These are phyloP conservation scores for Anastrepha obliqua DNA, from an alignment of 1,140 invertebrate species.

Conservation along the genomic window DNA sequence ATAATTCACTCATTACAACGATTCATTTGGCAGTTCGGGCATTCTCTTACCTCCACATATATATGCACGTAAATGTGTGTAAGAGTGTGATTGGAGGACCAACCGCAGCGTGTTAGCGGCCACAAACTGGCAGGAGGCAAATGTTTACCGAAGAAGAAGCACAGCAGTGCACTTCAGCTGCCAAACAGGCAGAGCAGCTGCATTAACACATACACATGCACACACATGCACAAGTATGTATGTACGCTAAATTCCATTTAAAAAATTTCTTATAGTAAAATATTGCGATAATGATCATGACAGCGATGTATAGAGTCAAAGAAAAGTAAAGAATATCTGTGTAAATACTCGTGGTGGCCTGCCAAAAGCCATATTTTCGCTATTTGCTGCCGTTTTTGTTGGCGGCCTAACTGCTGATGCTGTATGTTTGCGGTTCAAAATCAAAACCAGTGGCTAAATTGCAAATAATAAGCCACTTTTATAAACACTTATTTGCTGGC, in stretches of 20 bases:
- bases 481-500: constrained; percentile 59
- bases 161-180: not conserved
- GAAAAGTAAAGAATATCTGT: not conserved
- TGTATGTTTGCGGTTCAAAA: constrained; percentile 60
- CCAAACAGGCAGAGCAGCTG: not conserved
- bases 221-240: constrained; percentile 48
- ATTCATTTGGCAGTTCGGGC: constrained; percentile 56
- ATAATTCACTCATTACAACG: constrained; percentile 66
- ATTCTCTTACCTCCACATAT: not conserved
- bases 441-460: constrained; percentile 74
- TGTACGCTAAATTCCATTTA: constrained; percentile 34
- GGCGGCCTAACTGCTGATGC: not conserved
- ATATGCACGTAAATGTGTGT: not conserved
- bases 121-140: not conserved
- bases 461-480: constrained; percentile 74
- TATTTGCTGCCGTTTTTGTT: not conserved
- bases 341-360: not conserved
- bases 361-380: not conserved
- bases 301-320: constrained; percentile 61
- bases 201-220: not conserved
- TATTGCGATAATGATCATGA: constrained; percentile 74
- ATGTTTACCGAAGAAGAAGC: not conserved
- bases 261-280: constrained; percentile 56
- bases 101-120: constrained; percentile 63
- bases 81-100: constrained; percentile 58